Percentiles rank a stretch among this genome's conserved stretches.
These are phyloP conservation scores for Thalassarche chlororhynchos DNA, from an alignment of 2,113 vertebrate genomes.

Conservation along the genomic window DNA sequence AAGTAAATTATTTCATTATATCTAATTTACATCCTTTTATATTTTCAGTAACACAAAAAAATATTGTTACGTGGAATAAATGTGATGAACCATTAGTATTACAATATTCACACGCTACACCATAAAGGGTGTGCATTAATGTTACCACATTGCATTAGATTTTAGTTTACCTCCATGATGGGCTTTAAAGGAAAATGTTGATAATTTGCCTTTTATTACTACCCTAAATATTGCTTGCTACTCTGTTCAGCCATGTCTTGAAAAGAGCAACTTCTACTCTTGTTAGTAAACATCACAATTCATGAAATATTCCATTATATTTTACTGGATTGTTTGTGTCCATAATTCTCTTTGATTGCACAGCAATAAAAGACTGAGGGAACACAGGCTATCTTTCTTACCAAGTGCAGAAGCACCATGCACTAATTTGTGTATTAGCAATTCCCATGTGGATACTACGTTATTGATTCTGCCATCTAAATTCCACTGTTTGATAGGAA, in stretches of 20 bases:
- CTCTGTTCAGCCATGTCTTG: neutral
- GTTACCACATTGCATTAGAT: neutral
- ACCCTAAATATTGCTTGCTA: neutral
- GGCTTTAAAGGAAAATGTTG: slow-evolving; percentile 37
- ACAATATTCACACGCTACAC: neutral
- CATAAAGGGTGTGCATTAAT: neutral
- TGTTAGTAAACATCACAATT: slow-evolving; percentile 16
- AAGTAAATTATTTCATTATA: slow-evolving; percentile 66
- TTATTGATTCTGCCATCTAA: slow-evolving; percentile 77
- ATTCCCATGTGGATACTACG: slow-evolving; percentile 37
- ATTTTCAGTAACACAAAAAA: slow-evolving; percentile 50
- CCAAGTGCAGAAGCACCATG: slow-evolving; percentile 34
- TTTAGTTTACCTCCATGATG: neutral
- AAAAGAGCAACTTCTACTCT: neutral
- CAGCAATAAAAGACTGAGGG: slow-evolving; percentile 52
- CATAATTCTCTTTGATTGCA: slow-evolving; percentile 56
- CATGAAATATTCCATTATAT: slow-evolving; percentile 41
- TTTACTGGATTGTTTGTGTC: slow-evolving; percentile 29
- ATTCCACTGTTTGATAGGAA: slow-evolving; percentile 68
- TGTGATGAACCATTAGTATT: slow-evolving; percentile 27
- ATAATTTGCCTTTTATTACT: slow-evolving; percentile 38
- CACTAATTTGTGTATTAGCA: slow-evolving; percentile 74
- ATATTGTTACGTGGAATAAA: slow-evolving; percentile 44
- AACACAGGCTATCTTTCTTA: slow-evolving; percentile 52
- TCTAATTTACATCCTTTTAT: slow-evolving; percentile 54